Percentiles rank a stretch among this genome's conserved stretches.
phyloP scores from a whole-genome alignment of 2,113 vertebrate genomes.

The Pseudorasbora parva region DNA sequence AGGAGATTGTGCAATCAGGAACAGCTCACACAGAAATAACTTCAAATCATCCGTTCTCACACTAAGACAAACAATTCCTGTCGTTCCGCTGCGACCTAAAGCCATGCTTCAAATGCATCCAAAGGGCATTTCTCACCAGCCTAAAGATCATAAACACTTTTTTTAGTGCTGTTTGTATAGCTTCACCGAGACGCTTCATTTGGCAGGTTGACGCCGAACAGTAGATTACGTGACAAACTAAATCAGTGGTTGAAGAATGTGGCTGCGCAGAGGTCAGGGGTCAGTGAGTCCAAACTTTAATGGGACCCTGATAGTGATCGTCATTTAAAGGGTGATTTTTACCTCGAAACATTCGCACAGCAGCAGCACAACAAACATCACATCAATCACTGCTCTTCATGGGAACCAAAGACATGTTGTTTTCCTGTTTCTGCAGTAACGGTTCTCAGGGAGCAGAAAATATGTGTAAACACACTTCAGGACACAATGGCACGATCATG shows the following conservation, averaged over 20 bases:
- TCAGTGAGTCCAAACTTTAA: background rate
- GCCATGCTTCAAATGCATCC: background rate
- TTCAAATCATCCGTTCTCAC: background rate
- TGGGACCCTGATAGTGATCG: background rate
- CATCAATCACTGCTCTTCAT: conserved; percentile 39
- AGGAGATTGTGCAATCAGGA: conserved; percentile 6
- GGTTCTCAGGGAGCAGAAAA: background rate
- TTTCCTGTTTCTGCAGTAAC: conserved; percentile 27
- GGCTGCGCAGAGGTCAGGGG: background rate
- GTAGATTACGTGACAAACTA: background rate
- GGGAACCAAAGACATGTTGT: background rate
- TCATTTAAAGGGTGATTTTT: background rate
- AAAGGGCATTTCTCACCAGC: background rate
- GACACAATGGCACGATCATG: background rate
- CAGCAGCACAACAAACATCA: conserved; percentile 14
- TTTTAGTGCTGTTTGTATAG: background rate
- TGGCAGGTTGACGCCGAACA: background rate
- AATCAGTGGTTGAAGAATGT: background rate
- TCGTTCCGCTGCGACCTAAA: background rate
- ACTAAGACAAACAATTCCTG: background rate
- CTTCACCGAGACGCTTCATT: background rate
- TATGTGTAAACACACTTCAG: background rate
- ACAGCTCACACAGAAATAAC: background rate
- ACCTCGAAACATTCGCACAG: background rate
- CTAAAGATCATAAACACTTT: background rate